Percentiles rank a stretch among this genome's conserved stretches.
Conservation (phyloP, 2,888 invertebrate species). For the Ellobium chinense region DNA sequence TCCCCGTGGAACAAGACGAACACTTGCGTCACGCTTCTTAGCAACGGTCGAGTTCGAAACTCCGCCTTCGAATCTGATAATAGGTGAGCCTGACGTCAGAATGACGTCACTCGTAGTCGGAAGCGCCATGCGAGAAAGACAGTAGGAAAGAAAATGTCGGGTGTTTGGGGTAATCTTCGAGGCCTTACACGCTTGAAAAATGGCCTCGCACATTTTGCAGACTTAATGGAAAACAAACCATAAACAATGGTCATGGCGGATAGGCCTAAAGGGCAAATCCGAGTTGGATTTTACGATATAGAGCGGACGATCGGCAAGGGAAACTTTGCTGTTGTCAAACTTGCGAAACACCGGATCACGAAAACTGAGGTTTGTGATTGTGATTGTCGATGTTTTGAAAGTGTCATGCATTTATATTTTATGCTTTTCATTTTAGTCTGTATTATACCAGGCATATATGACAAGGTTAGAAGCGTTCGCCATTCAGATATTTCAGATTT, state of each 20-base stretch:
- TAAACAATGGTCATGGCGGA: slow-evolving; percentile 54
- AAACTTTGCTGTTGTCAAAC: slow-evolving; percentile 99
- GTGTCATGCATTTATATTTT: background rate
- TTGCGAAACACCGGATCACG: slow-evolving; percentile 98
- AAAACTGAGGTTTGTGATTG: slow-evolving; percentile 92
- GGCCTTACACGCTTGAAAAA: slow-evolving; percentile 52
- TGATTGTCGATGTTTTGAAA: slow-evolving; percentile 60
- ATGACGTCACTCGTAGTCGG: slow-evolving; percentile 53
- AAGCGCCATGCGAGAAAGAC: slow-evolving; percentile 53
- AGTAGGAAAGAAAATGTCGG: slow-evolving; percentile 51
- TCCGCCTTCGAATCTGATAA: slow-evolving; percentile 59
- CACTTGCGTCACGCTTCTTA: slow-evolving; percentile 56
- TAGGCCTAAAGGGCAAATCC: slow-evolving; percentile 60
- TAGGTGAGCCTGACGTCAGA: slow-evolving; percentile 55
- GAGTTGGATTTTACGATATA: slow-evolving; percentile 97
- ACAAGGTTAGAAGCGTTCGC: too few relatives aligned
- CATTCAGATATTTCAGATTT: background rate
- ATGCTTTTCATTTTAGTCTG: too few relatives aligned
- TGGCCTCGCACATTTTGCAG: slow-evolving; percentile 44
- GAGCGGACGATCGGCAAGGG: slow-evolving; percentile 99
- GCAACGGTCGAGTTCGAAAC: slow-evolving; percentile 73
- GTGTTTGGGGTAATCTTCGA: slow-evolving; percentile 45
- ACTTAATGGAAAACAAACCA: slow-evolving; percentile 33
- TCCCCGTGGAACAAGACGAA: background rate
- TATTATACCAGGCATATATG: too few relatives aligned